Evolutionary conservation across 2,113 vertebrate species (phyloP), one percentile per base, ranked within the genome.

Genomic region (Podarcis muralis): DNA sequence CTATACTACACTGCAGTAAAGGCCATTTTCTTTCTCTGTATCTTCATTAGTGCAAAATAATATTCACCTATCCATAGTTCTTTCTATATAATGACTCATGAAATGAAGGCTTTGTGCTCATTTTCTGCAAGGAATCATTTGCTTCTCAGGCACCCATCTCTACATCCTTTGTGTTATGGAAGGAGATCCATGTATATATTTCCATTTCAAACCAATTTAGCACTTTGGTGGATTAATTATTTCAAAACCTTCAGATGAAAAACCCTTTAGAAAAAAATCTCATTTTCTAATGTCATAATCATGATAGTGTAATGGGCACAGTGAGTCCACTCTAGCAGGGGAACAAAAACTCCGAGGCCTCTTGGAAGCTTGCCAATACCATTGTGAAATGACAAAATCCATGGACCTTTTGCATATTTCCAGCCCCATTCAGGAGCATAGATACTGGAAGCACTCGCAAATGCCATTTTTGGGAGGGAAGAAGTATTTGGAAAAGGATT

Each of bases 81-180:
- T 93, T 90, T 93, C 93, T 91, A 93, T 62, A 62, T 93, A 93
- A 96, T 92, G 94, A 93, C 91, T 95, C 91, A 87, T 92, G 81
- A 93, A 95, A 92, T 94, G 91, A 94, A 94, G 92, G 93, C 82
- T 96, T 93, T 94, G 93, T 94, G 91, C 92, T 95, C 90, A 92
- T 93, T 94, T 94, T 92, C 85, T 95, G 88, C 93, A 92, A 84
- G 92, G 86, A 90, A 87, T 94, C 37, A 0, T 93, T 94, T 95
- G 90, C 91, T 95, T 93, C 90, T 93, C 93, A 92, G 93, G 91
- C 93, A 94, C 91, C 93, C 93, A 93, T 95, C 93, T 96, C 94
- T 91, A 92, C 90, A 6, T 88, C 89, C n/a, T 84, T 93, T 95
- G 90, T 94, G 85, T 87, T 91, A 81, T 78, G 94, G 76, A 93